Conservation (phyloP, 2,888 invertebrate genomes). For the Chrysina gloriosa region DNA sequence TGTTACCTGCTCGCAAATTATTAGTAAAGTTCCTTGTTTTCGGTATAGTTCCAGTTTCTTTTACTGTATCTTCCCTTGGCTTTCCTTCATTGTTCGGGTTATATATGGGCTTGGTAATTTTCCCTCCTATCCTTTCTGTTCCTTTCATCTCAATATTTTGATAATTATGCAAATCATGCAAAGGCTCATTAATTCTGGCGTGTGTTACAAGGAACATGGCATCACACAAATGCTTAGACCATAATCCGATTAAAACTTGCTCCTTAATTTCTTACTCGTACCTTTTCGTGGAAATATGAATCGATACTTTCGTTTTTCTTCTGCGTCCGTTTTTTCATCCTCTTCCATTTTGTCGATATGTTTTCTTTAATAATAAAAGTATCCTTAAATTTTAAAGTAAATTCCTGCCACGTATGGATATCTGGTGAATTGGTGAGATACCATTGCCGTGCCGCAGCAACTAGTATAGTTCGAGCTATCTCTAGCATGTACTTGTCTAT, state of each 20-base stretch:
- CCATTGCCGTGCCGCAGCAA: background rate
- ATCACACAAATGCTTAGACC: constrained; percentile 9
- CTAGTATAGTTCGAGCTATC: background rate
- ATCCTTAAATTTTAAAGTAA: background rate
- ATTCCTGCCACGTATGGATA: background rate
- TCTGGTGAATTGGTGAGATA: background rate
- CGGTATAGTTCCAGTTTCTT: no score
- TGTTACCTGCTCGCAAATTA: no score
- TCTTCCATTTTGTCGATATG: background rate
- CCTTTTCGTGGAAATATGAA: constrained; percentile 16
- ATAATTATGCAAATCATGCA: background rate
- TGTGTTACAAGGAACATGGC: background rate
- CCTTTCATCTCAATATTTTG: background rate
- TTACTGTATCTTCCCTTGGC: no score
- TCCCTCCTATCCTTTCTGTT: no score
- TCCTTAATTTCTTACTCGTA: constrained; percentile 12
- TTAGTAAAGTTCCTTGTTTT: no score
- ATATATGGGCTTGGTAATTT: no score
- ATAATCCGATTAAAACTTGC: background rate
- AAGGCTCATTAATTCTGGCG: background rate
- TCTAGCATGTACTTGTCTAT: background rate
- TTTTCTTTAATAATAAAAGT: background rate
- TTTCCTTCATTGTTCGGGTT: no score
- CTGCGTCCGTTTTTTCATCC: background rate
- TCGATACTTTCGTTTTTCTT: background rate